These are phyloP conservation scores for Conistra vaccinii DNA, from an alignment of 2,888 invertebrate species.

Conservation along the genomic window DNA sequence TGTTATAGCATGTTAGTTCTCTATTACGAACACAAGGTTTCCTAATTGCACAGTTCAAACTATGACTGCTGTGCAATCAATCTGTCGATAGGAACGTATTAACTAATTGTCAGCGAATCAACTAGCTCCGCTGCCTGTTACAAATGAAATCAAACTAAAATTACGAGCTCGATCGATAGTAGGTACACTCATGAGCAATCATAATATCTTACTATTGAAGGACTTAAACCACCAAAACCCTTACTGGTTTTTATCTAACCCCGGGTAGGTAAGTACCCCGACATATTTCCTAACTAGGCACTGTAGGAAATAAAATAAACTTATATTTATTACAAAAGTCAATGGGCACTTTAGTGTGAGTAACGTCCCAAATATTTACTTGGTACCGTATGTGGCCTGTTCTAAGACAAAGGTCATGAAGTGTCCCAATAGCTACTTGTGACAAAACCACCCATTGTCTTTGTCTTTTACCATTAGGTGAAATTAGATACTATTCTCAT, in stretches of 20 bases:
- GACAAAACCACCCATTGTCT: neutral
- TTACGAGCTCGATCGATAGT: neutral
- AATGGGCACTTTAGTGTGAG: neutral
- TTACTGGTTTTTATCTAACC: neutral
- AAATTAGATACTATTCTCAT: neutral
- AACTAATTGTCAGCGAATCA: neutral
- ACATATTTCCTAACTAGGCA: neutral
- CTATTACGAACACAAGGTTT: neutral
- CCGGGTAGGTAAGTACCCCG: neutral
- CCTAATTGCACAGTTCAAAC: neutral
- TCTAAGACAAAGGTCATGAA: neutral
- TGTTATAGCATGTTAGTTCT: neutral
- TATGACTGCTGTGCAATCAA: neutral
- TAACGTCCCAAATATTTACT: neutral
- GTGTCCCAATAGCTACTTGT: too few relatives aligned
- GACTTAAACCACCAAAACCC: neutral
- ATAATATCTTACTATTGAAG: neutral
- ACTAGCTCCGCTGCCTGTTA: neutral
- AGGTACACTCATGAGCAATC: neutral
- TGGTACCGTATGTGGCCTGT: neutral
- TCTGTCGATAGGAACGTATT: neutral
- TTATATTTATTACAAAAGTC: neutral
- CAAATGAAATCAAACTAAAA: neutral
- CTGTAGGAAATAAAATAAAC: neutral
- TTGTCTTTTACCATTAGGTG: neutral